Evolutionary conservation across 2,888 invertebrate genomes (phyloP), one percentile per base, ranked within the genome.

Genomic region (Agrotis puta): DNA sequence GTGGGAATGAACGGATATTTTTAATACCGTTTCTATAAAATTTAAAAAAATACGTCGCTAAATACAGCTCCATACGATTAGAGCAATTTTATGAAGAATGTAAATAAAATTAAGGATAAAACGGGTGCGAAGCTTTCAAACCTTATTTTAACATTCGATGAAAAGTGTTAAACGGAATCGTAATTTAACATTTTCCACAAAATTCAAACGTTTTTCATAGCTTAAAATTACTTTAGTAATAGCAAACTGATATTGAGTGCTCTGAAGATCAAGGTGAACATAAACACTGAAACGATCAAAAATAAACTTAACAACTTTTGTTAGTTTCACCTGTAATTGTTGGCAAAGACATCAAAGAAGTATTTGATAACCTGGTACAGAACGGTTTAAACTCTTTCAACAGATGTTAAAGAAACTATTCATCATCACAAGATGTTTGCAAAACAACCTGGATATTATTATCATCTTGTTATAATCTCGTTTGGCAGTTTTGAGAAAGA

Each of bases 321-420:
- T 39, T 48, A 62, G n/a, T 64, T 39, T 56, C 56, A 48, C 66
- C 75, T 80, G 59, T 51, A 65, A 63, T 14, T 54, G 13, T 80
- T 80, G 80, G 68, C 75, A 74, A 33, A 63, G 20, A 74, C 48
- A 33, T 77, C 80, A 77, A 80, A 77, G 63, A 33, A 20, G 20
- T 33, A 51, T 63, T 61, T 61, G 24, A 48, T 59, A 65, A 53
- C 22, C 11, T 33, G 24, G 45, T 18, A 58, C 47, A 24, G 24
- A 24, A 64, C 16, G 24, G 59, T 74, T 48, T 57, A 33, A 39
- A 16, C 3, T 53, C 47, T 47, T 59, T 22, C 16, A 11, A 61
- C 39, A 56, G n/a, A 61, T 59, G n/a, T 77, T 80, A 53, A 47
- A 18, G 50, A 61, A 62, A 58, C 59, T 43, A 33, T 64, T 39